phyloP scores from a whole-genome alignment of 2,113 vertebrate species.

The Conger conger region DNA sequence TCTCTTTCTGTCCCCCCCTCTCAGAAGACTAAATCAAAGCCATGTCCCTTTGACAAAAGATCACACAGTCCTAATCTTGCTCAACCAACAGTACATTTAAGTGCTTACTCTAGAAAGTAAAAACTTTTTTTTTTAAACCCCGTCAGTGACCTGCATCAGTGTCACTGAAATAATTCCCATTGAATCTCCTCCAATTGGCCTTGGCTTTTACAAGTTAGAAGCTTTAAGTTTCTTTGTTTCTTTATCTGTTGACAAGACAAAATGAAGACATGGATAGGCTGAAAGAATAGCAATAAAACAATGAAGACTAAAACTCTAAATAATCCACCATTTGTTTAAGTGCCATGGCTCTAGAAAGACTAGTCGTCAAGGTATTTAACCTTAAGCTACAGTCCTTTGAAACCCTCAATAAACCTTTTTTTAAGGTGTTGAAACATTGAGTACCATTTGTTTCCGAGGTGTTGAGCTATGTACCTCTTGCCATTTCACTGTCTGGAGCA shows the following conservation, averaged over 20 bases:
- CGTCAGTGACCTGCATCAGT: too few relatives aligned
- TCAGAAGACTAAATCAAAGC: not conserved
- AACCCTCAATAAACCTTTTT: conserved; percentile 60
- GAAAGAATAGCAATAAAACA: not conserved
- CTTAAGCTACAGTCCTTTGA: conserved; percentile 58
- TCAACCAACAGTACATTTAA: not conserved
- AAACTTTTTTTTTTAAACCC: not conserved
- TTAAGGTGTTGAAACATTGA: conserved; percentile 64
- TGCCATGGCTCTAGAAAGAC: not conserved
- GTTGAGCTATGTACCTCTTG: conserved; percentile 58
- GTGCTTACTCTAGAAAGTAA: not conserved
- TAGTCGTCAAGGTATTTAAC: conserved; percentile 35
- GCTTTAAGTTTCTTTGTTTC: not conserved
- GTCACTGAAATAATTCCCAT: too few relatives aligned
- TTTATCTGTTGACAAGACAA: not conserved
- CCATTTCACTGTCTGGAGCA: conserved; percentile 40
- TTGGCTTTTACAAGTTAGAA: too few relatives aligned
- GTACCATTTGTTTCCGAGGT: conserved; percentile 68
- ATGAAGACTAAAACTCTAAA: not conserved
- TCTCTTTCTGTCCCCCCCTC: not conserved
- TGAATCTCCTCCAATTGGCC: too few relatives aligned
- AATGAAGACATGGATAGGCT: not conserved
- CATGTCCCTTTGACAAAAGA: not conserved
- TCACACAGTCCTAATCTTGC: not conserved
- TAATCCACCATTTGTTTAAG: conserved; percentile 26